phyloP scores from a whole-genome alignment of 2,888 invertebrate genomes.

The Pyrochroa serraticornis region DNA sequence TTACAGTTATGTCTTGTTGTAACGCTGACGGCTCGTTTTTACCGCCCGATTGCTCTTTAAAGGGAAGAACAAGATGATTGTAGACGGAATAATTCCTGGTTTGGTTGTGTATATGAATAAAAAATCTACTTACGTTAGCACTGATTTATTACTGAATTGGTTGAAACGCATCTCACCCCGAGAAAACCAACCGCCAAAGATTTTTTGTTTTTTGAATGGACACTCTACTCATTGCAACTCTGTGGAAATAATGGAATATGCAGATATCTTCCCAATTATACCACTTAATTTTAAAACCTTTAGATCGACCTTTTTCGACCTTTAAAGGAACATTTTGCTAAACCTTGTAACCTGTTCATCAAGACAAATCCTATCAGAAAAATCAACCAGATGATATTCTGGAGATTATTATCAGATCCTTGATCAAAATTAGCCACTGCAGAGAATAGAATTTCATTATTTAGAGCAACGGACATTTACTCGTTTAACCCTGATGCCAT shows the following conservation, averaged over 20 bases:
- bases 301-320: not conserved
- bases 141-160: not conserved
- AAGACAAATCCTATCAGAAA: not conserved
- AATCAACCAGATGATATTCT: too few relatives aligned
- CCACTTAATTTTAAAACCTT: not conserved
- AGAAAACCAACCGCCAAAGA: not conserved
- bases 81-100: not conserved
- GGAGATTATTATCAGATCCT: too few relatives aligned
- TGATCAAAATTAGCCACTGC: too few relatives aligned
- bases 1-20: constrained; percentile 1
- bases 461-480: too few relatives aligned
- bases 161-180: too few relatives aligned
- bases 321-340: not conserved
- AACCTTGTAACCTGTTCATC: not conserved
- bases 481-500: too few relatives aligned
- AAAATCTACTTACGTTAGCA: not conserved
- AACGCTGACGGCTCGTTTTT: constrained; percentile 2
- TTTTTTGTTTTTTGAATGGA: constrained; percentile 36
- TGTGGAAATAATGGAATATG: constrained; percentile 32
- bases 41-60: too few relatives aligned
- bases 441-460: too few relatives aligned
- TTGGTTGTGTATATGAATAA: not conserved
- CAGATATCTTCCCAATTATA: constrained; percentile 22
- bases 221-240: constrained; percentile 31
- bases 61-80: too few relatives aligned